Conservation (phyloP, 1,140 invertebrate genomes). For the Aphis gossypii region DNA sequence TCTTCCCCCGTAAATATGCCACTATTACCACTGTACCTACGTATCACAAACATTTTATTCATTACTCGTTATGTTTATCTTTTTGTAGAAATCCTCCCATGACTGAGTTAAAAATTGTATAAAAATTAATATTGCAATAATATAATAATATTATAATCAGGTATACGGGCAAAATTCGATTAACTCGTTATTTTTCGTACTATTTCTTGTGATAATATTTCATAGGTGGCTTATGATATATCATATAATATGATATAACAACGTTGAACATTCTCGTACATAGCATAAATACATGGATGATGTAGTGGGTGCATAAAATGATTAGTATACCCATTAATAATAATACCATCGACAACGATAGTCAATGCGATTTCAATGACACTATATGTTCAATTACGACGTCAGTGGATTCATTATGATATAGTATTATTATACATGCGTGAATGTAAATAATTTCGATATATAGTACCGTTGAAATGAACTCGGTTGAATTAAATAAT, state of each 20-base stretch:
- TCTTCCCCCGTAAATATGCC: too few species aligned
- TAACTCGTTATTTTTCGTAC: too few species aligned
- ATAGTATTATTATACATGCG: neutral
- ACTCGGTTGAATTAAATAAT: neutral
- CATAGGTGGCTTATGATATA: neutral
- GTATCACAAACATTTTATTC: neutral
- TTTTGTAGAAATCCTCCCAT: neutral
- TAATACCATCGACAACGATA: neutral
- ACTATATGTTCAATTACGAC: constrained; percentile 7
- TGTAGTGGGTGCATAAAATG: neutral
- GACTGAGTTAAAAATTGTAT: neutral
- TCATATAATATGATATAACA: neutral
- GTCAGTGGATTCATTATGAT: neutral
- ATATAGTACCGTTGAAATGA: neutral
- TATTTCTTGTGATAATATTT: neutral
- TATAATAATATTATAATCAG: neutral
- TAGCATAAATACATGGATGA: neutral
- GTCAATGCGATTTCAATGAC: neutral
- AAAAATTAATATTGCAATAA: neutral
- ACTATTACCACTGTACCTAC: too few species aligned
- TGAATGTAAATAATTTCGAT: neutral
- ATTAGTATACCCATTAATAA: constrained; percentile 12
- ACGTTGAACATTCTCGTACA: neutral
- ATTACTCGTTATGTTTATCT: too few species aligned
- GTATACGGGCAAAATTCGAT: too few species aligned